phyloP scores from a whole-genome alignment of 2,888 invertebrate genomes.

The Drosophila aldrichi region DNA sequence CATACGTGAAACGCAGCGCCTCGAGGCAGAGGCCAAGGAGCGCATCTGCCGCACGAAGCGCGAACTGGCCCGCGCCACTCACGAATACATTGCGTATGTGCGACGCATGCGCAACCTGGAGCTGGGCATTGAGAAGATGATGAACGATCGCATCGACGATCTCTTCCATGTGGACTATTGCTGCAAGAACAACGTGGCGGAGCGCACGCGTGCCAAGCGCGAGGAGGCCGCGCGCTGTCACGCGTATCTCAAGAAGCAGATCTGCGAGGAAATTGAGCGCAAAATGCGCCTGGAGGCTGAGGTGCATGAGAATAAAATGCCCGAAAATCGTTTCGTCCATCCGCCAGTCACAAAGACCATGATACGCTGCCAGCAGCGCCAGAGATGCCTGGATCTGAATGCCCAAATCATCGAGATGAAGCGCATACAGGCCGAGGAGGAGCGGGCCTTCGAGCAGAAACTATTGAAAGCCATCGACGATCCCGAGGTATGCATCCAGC shows the following conservation, averaged over 20 bases:
- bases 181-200: constrained; percentile 70
- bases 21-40: constrained; percentile 64
- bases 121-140: constrained; percentile 66
- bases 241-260: constrained; percentile 70
- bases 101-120: constrained; percentile 72
- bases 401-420: constrained; percentile 72
- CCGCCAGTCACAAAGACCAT: constrained; percentile 55
- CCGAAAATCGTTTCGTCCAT: constrained; percentile 78
- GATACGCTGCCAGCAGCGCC: constrained; percentile 50
- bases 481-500: constrained; percentile 64
- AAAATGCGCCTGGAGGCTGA: constrained; percentile 69
- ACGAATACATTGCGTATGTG: constrained; percentile 77
- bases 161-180: constrained; percentile 71
- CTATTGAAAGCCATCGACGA: constrained; percentile 73
- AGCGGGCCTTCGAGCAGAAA: constrained; percentile 61
- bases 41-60: constrained; percentile 49
- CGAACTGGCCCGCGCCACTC: constrained; percentile 62
- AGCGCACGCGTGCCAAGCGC: constrained; percentile 59
- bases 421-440: constrained; percentile 68
- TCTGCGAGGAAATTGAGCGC: constrained; percentile 76
- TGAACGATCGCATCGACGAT: constrained; percentile 71
- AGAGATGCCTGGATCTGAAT: constrained; percentile 65
- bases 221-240: constrained; percentile 68
- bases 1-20: constrained; percentile 64
- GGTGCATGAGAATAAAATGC: constrained; percentile 73